phyloP scores from a whole-genome alignment of 1,140 invertebrate species.

The Carposina sasakii region DNA sequence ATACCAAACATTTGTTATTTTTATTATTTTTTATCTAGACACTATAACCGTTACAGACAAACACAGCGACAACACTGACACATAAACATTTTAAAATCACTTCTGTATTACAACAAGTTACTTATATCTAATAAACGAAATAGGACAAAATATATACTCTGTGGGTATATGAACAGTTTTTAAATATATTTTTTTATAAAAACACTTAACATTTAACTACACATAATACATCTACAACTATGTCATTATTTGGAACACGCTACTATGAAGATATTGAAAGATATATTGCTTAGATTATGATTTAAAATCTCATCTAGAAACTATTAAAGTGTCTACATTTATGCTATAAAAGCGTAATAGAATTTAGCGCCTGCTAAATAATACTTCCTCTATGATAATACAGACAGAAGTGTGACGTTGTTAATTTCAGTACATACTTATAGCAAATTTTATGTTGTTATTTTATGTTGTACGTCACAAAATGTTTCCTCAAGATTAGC shows the following conservation, averaged over 20 bases:
- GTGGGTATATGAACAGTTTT: constrained; percentile 62
- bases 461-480: too few species aligned
- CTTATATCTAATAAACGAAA: constrained; percentile 6
- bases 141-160: constrained; percentile 20
- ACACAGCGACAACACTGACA: constrained; percentile 16
- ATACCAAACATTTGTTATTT: constrained; percentile 49
- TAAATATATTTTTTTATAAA: constrained; percentile 52
- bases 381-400: too few species aligned
- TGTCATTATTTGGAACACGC: constrained; percentile 14
- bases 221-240: constrained; percentile 1
- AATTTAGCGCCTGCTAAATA: too few species aligned
- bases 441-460: too few species aligned
- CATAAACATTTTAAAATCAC: constrained; percentile 1
- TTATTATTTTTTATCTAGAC: constrained; percentile 34
- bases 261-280: constrained; percentile 4
- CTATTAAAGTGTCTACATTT: too few species aligned
- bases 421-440: too few species aligned
- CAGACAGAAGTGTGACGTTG: too few species aligned
- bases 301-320: too few species aligned
- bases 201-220: constrained; percentile 37
- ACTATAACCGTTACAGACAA: constrained; percentile 16
- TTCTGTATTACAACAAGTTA: constrained; percentile 12
- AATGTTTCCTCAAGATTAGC: too few species aligned
- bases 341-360: too few species aligned
- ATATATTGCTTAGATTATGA: too few species aligned